Evolutionary conservation across 2,888 invertebrate genomes (phyloP).

Genomic region (Lasioglossum vierecki): DNA sequence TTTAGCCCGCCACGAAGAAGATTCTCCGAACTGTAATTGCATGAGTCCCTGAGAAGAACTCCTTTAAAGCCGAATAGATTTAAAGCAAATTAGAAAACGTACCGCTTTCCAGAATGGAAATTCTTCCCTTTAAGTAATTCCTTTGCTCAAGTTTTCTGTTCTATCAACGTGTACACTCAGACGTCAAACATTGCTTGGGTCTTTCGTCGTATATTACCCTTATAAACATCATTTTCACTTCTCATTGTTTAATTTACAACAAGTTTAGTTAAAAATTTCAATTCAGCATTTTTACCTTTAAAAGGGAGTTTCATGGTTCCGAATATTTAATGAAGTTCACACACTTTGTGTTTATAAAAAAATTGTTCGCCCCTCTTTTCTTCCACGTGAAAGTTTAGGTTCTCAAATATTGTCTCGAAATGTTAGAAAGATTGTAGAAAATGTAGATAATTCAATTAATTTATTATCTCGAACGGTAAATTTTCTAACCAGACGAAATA

Average conservation of each 20-base stretch:
- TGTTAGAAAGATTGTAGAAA: neutral
- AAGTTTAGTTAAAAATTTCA: neutral
- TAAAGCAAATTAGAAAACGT: constrained; percentile 61
- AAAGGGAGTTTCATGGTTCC: neutral
- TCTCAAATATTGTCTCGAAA: neutral
- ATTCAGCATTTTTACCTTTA: neutral
- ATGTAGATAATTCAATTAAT: neutral
- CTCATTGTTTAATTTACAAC: neutral
- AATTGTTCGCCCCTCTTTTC: neutral
- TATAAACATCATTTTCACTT: neutral
- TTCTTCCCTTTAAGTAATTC: constrained; percentile 45
- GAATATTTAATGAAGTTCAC: neutral
- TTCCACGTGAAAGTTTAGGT: neutral
- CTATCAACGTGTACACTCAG: neutral
- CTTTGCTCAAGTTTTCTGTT: constrained; percentile 22
- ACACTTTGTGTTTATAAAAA: neutral
- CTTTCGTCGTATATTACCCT: constrained; percentile 28
- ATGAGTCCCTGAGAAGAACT: constrained; percentile 32
- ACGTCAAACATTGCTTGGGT: constrained; percentile 21
- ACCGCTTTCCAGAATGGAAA: constrained; percentile 46
- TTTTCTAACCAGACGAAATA: neutral
- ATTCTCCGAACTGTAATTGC: constrained; percentile 37
- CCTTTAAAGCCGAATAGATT: constrained; percentile 45
- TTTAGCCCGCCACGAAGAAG: constrained; percentile 40
- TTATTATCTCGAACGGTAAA: neutral